Percentiles rank a stretch among this genome's conserved stretches.
These are phyloP conservation scores for Puffinus mauretanicus DNA, from an alignment of 2,113 vertebrate genomes.

Conservation along the genomic window DNA sequence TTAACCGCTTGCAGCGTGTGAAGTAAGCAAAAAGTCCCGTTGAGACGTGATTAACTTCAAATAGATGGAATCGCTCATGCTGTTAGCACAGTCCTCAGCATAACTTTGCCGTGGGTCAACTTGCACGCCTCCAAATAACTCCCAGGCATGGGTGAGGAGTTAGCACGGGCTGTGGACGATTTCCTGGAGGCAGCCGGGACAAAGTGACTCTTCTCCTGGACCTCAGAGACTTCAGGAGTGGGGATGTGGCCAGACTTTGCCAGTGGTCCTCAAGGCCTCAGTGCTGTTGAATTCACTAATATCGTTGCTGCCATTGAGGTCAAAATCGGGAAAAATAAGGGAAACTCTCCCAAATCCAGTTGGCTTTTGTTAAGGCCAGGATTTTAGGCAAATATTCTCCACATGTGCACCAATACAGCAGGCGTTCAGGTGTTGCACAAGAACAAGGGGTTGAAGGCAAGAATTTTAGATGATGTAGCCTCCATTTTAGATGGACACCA, in stretches of 20 bases:
- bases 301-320: fast-evolving
- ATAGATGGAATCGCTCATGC: not conserved
- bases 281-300: not conserved
- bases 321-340: not conserved
- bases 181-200: not conserved
- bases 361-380: not conserved
- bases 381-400: not conserved
- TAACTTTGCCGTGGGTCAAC: not conserved
- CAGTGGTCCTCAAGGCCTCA: not conserved
- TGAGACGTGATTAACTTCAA: not conserved
- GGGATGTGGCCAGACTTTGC: not conserved
- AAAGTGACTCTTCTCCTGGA: not conserved
- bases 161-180: not conserved
- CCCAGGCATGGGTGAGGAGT: not conserved
- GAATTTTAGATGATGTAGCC: not conserved
- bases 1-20: fast-evolving
- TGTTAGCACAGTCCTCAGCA: not conserved
- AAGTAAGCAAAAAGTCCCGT: not conserved
- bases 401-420: fast-evolving
- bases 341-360: not conserved
- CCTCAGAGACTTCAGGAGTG: not conserved
- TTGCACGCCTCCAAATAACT: not conserved
- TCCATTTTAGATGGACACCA: not conserved
- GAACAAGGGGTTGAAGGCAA: not conserved
- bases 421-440: not conserved